Evolutionary conservation across 2,113 vertebrate species (phyloP), one percentile per base, ranked within the genome.

Genomic region (rabbit (Oryctolagus cuniculus)): DNA sequence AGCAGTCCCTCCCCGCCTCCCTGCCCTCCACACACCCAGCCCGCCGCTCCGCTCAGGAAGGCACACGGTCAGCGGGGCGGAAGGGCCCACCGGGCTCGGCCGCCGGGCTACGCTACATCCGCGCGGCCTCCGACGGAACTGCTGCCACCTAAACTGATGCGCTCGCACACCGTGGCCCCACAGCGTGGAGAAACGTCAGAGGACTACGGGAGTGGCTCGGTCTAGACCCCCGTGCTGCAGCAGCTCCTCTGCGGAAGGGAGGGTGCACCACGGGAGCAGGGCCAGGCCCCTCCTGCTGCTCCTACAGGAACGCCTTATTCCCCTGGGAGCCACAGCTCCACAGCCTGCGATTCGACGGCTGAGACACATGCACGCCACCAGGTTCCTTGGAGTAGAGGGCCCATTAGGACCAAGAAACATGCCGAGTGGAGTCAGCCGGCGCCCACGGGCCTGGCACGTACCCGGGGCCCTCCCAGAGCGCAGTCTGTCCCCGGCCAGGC

Each of bases 1-100:
- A 74, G 44, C 44, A 73, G 80, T 10, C 91, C 95, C 93, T 81
- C 69, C 49, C 15, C 55, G 93, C 87, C 89, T 77, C 95, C 94
- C 96, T 36, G 10, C 91, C 94, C 77, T 44, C 27, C 3, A 7
- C 34, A 78, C 83, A 66, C 34, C 13, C 19, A 27, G 72, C 72
- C 87, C 12, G 82, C 74, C 13, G 7, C 73, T 24, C 92, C 31
- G 78, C 55, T 66, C 13, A 1, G 90, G 78, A 95, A 96, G 96
- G 96, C 95, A 90, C 90, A 29, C 27, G 89, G 91, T 38, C 74
- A 38, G 94, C 58, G 5, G 11, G 84, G 58, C 2, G 19, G 31
- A 13, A 73, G 79, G 49, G 19, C 67, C 94, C 24, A 55, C 82
- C 73, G 19, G 77, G 91, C 80, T 17, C 5, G 29, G 2, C 11